phyloP scores from a whole-genome alignment of 2,888 invertebrate species.

The Crocallis elinguaria region DNA sequence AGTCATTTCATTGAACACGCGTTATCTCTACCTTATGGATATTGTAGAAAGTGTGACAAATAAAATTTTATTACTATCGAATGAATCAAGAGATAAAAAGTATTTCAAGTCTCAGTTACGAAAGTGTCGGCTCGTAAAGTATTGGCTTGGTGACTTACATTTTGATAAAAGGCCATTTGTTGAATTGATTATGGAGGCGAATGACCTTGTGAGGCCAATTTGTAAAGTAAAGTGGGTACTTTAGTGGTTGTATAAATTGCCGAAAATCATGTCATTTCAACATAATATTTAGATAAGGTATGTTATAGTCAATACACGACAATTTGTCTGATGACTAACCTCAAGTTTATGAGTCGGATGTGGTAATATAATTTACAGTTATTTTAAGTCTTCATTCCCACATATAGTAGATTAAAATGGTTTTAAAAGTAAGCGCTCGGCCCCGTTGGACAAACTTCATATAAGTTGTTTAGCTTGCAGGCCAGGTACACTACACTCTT shows the following conservation, averaged over 20 bases:
- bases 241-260: slow-evolving; percentile 28
- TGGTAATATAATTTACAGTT: slow-evolving; percentile 20
- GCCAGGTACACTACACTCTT: too few relatives aligned
- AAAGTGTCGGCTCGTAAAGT: slow-evolving; percentile 36
- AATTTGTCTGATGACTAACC: slow-evolving; percentile 20
- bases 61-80: slow-evolving; percentile 60
- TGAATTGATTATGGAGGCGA: slow-evolving; percentile 34
- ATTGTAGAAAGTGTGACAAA: slow-evolving; percentile 56
- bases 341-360: slow-evolving; percentile 21
- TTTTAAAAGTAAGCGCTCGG: too few relatives aligned
- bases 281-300: slow-evolving; percentile 27
- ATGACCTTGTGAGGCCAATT: slow-evolving; percentile 31
- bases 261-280: slow-evolving; percentile 30
- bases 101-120: slow-evolving; percentile 41
- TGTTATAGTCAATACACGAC: slow-evolving; percentile 11
- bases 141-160: slow-evolving; percentile 33
- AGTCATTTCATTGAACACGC: slow-evolving; percentile 48
- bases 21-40: slow-evolving; percentile 56
- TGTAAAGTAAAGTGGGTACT: slow-evolving; percentile 33
- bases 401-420: too few relatives aligned
- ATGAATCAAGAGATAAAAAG: slow-evolving; percentile 49
- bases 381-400: slow-evolving; percentile 6
- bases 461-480: too few relatives aligned
- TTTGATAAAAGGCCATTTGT: slow-evolving; percentile 34
- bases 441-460: too few relatives aligned